These are phyloP conservation scores for Biston stratarius DNA, from an alignment of 2,888 invertebrate genomes.

Conservation along the genomic window DNA sequence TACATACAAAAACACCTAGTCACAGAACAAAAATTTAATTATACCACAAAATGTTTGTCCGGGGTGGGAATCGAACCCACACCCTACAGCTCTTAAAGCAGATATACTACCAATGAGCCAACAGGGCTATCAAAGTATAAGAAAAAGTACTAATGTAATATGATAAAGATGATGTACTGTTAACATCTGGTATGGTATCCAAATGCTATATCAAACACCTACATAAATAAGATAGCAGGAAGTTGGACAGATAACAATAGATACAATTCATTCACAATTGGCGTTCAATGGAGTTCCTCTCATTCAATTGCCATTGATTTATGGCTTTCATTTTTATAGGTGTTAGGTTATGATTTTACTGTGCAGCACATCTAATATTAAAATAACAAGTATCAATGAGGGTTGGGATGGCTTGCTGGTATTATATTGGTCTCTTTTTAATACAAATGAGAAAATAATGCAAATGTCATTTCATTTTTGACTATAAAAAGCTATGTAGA, in stretches of 20 bases:
- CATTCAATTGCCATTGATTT: constrained; percentile 37
- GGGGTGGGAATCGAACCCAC: too few relatives aligned
- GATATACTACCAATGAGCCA: too few relatives aligned
- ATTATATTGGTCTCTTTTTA: not conserved
- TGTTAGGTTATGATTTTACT: constrained; percentile 1
- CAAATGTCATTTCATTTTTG: too few relatives aligned
- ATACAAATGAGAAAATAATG: too few relatives aligned
- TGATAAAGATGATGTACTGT: constrained; percentile 15
- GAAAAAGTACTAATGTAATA: not conserved
- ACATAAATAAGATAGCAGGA: constrained; percentile 63
- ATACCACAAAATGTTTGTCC: too few relatives aligned
- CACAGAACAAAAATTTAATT: too few relatives aligned
- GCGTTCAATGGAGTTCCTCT: constrained; percentile 42
- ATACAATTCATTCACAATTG: constrained; percentile 59
- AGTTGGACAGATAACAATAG: constrained; percentile 66
- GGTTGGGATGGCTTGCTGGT: not conserved
- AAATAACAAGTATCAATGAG: not conserved
- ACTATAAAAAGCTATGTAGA: too few relatives aligned
- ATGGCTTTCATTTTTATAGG: constrained; percentile 31
- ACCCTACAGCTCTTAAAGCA: too few relatives aligned
- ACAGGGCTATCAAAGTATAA: not conserved
- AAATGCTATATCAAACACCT: constrained; percentile 31
- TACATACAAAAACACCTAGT: too few relatives aligned
- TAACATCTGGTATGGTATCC: not conserved
- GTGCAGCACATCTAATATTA: not conserved